Percentiles rank a stretch among this genome's conserved stretches.
phyloP scores from a whole-genome alignment of 2,888 invertebrate genomes.

The Drosophila ustulata region DNA sequence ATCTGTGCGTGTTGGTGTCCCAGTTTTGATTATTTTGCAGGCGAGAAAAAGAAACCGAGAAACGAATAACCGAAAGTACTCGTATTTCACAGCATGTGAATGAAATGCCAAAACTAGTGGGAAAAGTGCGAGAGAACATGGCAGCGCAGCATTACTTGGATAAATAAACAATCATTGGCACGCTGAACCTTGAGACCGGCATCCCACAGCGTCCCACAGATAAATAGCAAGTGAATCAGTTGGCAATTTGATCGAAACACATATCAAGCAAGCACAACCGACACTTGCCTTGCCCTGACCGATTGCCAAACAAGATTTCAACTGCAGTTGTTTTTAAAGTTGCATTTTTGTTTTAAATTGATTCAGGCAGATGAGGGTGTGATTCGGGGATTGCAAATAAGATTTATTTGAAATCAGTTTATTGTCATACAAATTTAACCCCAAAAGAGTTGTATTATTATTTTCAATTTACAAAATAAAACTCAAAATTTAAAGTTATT shows the following conservation, averaged over 20 bases:
- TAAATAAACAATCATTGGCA: constrained; percentile 31
- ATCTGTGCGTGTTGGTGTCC: constrained; percentile 18
- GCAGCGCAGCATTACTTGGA: constrained; percentile 14
- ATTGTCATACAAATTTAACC: no score
- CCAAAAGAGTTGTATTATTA: no score
- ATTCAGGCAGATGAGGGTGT: background rate
- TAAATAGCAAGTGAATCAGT: constrained; percentile 4
- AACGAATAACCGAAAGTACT: constrained; percentile 37
- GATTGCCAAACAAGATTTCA: background rate
- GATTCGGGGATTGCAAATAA: no score
- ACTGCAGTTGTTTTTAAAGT: background rate
- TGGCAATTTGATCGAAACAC: background rate
- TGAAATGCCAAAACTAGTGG: constrained; percentile 47
- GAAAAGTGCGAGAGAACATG: constrained; percentile 6
- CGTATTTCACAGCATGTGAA: constrained; percentile 48
- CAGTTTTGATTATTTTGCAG: constrained; percentile 61
- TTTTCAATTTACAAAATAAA: no score
- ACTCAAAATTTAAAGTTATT: no score
- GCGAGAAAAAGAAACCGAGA: constrained; percentile 17
- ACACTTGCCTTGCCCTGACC: background rate
- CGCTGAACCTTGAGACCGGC: constrained; percentile 4
- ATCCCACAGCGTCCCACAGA: background rate
- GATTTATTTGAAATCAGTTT: no score
- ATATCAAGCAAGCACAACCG: background rate
- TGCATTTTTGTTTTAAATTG: background rate